Conservation (phyloP, 2,888 invertebrate species). For the Boloria euphrosyne region DNA sequence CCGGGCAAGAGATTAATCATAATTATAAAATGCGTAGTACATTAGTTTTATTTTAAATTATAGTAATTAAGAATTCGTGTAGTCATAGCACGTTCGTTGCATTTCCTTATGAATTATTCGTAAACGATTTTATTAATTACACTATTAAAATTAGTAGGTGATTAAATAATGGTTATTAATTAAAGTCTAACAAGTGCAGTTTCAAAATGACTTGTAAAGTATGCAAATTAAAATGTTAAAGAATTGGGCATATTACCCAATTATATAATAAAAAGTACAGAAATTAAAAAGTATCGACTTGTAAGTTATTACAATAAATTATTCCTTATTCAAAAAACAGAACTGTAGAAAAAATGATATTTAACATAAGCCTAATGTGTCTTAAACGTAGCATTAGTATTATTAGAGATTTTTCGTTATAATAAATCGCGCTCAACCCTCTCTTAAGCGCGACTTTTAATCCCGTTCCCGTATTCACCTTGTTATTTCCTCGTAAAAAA, state of each 20-base stretch:
- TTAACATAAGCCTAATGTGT: conserved; percentile 37
- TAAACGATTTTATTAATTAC: conserved; percentile 19
- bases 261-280: too few relatives aligned
- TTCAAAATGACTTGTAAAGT: neutral
- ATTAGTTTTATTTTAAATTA: conserved; percentile 8
- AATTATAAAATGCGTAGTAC: conserved; percentile 11
- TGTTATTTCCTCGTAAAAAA: conserved; percentile 81
- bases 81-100: conserved; percentile 1
- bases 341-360: conserved; percentile 7
- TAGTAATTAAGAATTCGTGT: conserved; percentile 12
- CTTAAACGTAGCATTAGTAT: conserved; percentile 22
- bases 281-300: too few relatives aligned
- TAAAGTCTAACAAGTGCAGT: conserved; percentile 8
- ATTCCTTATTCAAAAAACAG: neutral
- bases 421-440: conserved; percentile 61
- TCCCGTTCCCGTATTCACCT: conserved; percentile 68
- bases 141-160: conserved; percentile 10
- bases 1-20: conserved; percentile 8
- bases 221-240: neutral
- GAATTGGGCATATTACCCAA: neutral
- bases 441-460: conserved; percentile 66
- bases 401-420: conserved; percentile 39
- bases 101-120: conserved; percentile 19
- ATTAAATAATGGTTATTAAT: conserved; percentile 15
- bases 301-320: neutral